A percentile compares a stretch with the other conserved stretches of the same genome.
Evolutionary conservation across 2,888 invertebrate genomes (phyloP).

Genomic region (Tridacna crocea): DNA sequence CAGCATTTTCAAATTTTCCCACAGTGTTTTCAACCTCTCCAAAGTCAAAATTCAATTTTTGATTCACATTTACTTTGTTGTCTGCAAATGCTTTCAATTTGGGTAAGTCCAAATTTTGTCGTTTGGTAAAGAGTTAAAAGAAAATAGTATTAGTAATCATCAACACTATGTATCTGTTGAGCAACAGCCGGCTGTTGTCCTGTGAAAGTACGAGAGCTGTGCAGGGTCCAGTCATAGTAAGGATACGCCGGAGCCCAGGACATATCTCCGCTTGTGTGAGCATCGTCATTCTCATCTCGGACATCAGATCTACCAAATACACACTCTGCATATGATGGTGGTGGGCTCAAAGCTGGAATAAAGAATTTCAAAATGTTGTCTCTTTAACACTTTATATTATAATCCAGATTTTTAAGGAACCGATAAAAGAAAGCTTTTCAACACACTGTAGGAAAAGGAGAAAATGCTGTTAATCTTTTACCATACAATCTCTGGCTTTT

Average conservation of each 20-base stretch:
- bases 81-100: too few relatives aligned
- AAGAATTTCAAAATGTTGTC: neutral
- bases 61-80: too few relatives aligned
- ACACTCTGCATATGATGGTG: slow-evolving; percentile 81
- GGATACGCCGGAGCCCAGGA: slow-evolving; percentile 79
- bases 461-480: too few relatives aligned
- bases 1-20: too few relatives aligned
- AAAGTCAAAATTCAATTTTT: too few relatives aligned
- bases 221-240: slow-evolving; percentile 75
- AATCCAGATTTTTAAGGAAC: too few relatives aligned
- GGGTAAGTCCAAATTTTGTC: too few relatives aligned
- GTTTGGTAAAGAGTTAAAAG: neutral
- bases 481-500: too few relatives aligned
- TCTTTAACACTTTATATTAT: too few relatives aligned
- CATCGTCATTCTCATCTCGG: slow-evolving; percentile 78
- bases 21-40: too few relatives aligned
- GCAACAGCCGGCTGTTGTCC: slow-evolving; percentile 48
- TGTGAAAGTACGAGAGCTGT: slow-evolving; percentile 38
- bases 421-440: too few relatives aligned
- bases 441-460: too few relatives aligned
- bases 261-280: slow-evolving; percentile 71
- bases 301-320: slow-evolving; percentile 74
- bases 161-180: slow-evolving; percentile 7
- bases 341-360: slow-evolving; percentile 57
- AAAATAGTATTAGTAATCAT: slow-evolving; percentile 6